Conservation (phyloP, 2,113 vertebrate species). For the Myotis brandtii region DNA sequence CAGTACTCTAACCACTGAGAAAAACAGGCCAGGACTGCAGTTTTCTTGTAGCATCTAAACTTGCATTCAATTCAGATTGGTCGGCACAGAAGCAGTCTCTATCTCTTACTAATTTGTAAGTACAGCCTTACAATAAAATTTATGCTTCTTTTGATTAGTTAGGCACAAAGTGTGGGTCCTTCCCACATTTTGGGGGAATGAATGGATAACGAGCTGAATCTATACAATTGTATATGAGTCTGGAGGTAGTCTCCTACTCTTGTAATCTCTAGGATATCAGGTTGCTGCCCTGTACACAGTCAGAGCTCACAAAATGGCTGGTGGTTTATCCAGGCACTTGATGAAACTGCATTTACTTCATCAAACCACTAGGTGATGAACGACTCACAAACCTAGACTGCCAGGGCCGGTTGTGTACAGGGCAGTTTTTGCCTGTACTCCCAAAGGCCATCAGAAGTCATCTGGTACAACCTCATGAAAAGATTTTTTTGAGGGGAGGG, state of each 20-base stretch:
- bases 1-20: no score
- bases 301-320: slow-evolving; percentile 75
- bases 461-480: slow-evolving; percentile 22
- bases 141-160: slow-evolving; percentile 23
- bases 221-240: neutral
- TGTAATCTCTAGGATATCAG: neutral
- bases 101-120: slow-evolving; percentile 5
- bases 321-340: slow-evolving; percentile 56
- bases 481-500: neutral
- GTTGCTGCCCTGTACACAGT: neutral
- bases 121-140: neutral
- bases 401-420: neutral
- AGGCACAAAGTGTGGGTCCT: neutral
- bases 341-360: slow-evolving; percentile 68
- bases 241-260: neutral
- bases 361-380: slow-evolving; percentile 76
- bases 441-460: neutral
- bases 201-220: neutral
- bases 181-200: neutral
- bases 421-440: slow-evolving; percentile 27
- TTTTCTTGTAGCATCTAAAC: slow-evolving; percentile 34
- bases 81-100: neutral
- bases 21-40: no score
- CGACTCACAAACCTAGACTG: slow-evolving; percentile 18
- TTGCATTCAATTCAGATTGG: slow-evolving; percentile 26